Base-by-base conservation (phyloP, 1,140 invertebrate genomes). In the Procambarus virginalis region DNA sequence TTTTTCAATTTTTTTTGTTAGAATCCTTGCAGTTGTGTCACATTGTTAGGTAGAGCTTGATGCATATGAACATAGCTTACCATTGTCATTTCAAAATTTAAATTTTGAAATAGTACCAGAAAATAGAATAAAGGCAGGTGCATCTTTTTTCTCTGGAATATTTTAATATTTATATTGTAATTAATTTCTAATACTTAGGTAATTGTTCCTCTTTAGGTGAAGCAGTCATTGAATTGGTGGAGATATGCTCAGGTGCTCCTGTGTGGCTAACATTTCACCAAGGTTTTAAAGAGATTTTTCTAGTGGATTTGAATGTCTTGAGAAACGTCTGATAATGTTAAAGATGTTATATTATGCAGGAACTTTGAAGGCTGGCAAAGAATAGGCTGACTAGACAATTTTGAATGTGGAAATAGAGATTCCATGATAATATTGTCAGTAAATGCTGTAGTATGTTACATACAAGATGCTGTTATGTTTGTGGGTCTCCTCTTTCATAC, bases 151-250 rank as follows among this genome's bases (percentile, higher is more conserved):
- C 34, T 34, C 34, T 34, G 34, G 34, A 34, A 34, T 34, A 34
- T 34, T 34, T 34, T 34, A 34, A 34, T 34, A 34, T 34, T 34
- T 34, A 34, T 34, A 34, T 34, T 34, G 34, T 34, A 34, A 34
- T 34, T 34, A 34, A 34, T 55, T 55, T 5, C 60, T 5, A 64
- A 64, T 20, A 5, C 60, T 64, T 64, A 64, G 60, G 20, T 17
- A 64, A 10, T 84, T 84, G 70, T 84, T 58, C 83, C 48, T 76
- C 83, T 17, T 34, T 84, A 84, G 83, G 83, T 84, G n/a, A 64
- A 48, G 55, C 83, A 48, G 64, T 75, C 22, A n/a, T 84, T 73
- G 83, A 76, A 14, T 75, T 84, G 83, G 70, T 84, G 83, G 83
- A 84, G 83, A 75, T 84, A 17, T n/a, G 68, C 48, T 51, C 83